phyloP scores from a whole-genome alignment of 2,113 vertebrate genomes.

The Chionis minor region DNA sequence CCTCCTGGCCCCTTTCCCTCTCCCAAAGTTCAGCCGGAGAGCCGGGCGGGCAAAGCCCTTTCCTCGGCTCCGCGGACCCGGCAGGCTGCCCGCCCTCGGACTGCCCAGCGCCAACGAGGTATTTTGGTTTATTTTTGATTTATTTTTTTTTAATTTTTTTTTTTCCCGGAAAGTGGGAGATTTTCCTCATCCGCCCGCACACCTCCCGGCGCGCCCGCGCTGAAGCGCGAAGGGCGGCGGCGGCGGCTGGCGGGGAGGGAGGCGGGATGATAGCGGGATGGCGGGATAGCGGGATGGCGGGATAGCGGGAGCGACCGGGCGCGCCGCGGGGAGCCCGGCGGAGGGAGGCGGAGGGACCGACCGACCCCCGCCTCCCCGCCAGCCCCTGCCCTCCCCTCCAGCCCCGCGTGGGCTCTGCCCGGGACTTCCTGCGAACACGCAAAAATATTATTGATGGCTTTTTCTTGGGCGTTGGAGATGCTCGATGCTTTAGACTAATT shows the following conservation, averaged over 20 bases:
- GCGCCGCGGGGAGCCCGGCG: neutral
- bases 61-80: slow-evolving; percentile 1
- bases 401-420: neutral
- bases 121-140: neutral
- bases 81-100: slow-evolving; percentile 33
- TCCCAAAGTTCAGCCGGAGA: slow-evolving; percentile 56
- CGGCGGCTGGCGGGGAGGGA: neutral
- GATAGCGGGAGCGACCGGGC: neutral
- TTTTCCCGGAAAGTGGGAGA: slow-evolving; percentile 19
- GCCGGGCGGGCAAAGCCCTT: neutral
- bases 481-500: slow-evolving; percentile 81
- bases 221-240: neutral
- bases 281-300: neutral
- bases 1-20: neutral
- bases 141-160: too few relatives aligned
- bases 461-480: slow-evolving; percentile 72
- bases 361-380: neutral
- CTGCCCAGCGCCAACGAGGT: neutral
- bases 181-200: neutral
- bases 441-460: slow-evolving; percentile 39
- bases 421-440: neutral
- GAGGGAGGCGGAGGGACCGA: neutral
- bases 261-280: too few relatives aligned
- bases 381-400: neutral
- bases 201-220: neutral